Conservation (phyloP, 2,797 vertebrate species). For the Oophaga sylvatica region DNA sequence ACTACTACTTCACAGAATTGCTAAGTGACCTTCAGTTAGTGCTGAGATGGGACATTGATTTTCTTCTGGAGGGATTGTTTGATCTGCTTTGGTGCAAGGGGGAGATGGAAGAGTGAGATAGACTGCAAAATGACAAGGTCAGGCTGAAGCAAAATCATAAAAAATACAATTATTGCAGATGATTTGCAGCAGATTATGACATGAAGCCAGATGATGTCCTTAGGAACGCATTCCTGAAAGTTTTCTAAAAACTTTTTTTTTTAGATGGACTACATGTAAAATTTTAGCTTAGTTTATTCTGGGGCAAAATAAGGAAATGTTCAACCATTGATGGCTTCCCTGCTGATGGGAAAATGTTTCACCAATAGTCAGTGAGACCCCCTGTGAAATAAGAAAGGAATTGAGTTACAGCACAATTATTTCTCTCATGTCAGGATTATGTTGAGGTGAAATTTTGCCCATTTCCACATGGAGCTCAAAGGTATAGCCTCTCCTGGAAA, state of each 20-base stretch:
- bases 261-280: not conserved
- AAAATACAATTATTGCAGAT: conserved; percentile 17
- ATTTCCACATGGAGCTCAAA: not conserved
- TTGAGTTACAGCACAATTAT: not conserved
- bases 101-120: not conserved
- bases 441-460: no score
- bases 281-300: no score
- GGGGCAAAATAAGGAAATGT: not conserved
- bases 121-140: conserved; percentile 9
- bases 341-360: not conserved
- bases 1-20: conserved; percentile 35
- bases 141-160: conserved; percentile 16
- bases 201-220: not conserved
- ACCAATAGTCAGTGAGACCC: not conserved
- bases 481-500: no score
- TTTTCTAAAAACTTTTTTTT: not conserved
- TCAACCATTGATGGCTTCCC: not conserved
- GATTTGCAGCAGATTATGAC: not conserved
- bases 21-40: conserved; percentile 60
- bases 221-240: not conserved
- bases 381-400: not conserved
- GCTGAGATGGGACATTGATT: conserved; percentile 57
- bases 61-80: conserved; percentile 63
- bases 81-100: conserved; percentile 58
- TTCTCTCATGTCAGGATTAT: no score